Evolutionary conservation across 2,113 vertebrate species (phyloP).

Genomic region (Uria lomvia): DNA sequence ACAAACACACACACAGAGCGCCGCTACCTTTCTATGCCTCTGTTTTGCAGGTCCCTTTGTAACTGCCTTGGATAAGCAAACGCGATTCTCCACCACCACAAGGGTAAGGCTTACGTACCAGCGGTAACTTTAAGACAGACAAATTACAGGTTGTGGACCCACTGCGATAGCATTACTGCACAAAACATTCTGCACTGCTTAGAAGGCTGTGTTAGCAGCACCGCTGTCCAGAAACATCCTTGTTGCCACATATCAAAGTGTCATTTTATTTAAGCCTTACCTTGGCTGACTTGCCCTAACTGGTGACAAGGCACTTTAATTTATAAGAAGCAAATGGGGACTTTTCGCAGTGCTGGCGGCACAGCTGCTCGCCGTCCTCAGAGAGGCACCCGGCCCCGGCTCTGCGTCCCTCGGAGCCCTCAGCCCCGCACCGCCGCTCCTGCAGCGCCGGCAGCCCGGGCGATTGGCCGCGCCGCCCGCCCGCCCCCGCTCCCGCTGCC

Average conservation of each 20-base stretch:
- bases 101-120: neutral
- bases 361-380: slow-evolving; percentile 67
- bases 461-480: slow-evolving; percentile 67
- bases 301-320: slow-evolving; percentile 74
- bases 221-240: neutral
- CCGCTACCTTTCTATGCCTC: neutral
- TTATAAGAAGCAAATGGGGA: slow-evolving; percentile 53
- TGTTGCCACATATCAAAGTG: slow-evolving; percentile 50
- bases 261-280: slow-evolving; percentile 70
- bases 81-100: neutral
- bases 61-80: neutral
- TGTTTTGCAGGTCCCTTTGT: neutral
- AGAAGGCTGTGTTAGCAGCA: neutral
- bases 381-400: slow-evolving; percentile 55
- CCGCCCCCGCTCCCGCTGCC: neutral
- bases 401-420: slow-evolving; percentile 52
- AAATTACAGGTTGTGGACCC: neutral
- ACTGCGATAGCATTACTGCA: neutral
- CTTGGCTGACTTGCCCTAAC: slow-evolving; percentile 77
- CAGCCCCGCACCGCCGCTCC: slow-evolving; percentile 59
- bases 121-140: slow-evolving; percentile 58
- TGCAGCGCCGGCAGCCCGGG: slow-evolving; percentile 70
- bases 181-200: neutral
- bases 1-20: neutral
- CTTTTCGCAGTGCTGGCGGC: slow-evolving; percentile 61